Percentiles rank a stretch among this genome's conserved stretches.
Conservation (phyloP, 1,140 invertebrate genomes). For the Ctenoplectra terminalis region DNA sequence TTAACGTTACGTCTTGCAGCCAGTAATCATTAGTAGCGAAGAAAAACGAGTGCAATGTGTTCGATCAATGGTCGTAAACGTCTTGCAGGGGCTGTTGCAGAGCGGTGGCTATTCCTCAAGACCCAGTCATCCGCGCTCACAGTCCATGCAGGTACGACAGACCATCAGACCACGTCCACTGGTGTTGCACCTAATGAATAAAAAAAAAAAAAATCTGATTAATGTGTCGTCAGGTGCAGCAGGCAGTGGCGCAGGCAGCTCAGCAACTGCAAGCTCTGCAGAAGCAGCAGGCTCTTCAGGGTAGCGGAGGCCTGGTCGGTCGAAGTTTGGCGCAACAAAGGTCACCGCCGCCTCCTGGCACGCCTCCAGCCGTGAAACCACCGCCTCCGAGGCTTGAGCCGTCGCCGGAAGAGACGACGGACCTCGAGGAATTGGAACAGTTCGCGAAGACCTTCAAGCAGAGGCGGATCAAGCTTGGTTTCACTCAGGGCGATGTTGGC, state of each 20-base stretch:
- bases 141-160: constrained; percentile 80
- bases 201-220: not conserved
- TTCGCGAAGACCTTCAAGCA: constrained; percentile 99
- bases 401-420: constrained; percentile 94
- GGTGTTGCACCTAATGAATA: not conserved
- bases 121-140: constrained; percentile 81
- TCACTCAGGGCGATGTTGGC: constrained; percentile 99
- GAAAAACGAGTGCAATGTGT: constrained; percentile 11
- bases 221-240: constrained; percentile 84
- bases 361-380: constrained; percentile 82
- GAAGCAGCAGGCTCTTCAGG: constrained; percentile 86
- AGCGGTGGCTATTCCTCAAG: constrained; percentile 80
- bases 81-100: constrained; percentile 82
- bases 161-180: not conserved
- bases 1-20: not conserved
- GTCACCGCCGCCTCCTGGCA: constrained; percentile 80
- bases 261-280: constrained; percentile 92
- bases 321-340: constrained; percentile 79
- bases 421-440: constrained; percentile 97
- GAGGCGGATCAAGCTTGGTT: constrained; percentile 96
- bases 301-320: constrained; percentile 74
- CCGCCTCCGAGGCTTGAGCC: constrained; percentile 87
- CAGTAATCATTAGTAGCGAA: not conserved
- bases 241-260: constrained; percentile 91
- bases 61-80: constrained; percentile 62